Conservation (phyloP, 2,888 invertebrate species). For the Pseudococcus viburni region DNA sequence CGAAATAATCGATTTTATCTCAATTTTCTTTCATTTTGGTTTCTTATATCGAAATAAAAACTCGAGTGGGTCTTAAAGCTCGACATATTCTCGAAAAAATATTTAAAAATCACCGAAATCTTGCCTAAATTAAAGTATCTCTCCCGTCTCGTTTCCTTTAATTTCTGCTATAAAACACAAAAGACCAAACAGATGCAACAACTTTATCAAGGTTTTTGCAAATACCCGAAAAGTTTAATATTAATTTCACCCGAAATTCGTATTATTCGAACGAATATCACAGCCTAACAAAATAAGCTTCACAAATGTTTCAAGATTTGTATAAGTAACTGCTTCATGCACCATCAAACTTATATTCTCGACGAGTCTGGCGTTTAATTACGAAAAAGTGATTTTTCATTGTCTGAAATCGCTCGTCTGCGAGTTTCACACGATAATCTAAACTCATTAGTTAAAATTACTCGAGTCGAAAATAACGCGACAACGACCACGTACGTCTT, state of each 20-base stretch:
- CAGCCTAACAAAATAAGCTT: not conserved
- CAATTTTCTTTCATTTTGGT: not conserved
- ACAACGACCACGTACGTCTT: not conserved
- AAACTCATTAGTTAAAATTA: slow-evolving; percentile 12
- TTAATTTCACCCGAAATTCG: not conserved
- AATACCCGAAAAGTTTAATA: not conserved
- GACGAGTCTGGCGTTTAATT: not conserved
- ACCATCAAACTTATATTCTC: not conserved
- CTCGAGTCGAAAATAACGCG: not conserved
- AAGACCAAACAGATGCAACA: not conserved
- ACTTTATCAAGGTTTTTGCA: not conserved
- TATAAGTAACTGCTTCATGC: not conserved
- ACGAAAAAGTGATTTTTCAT: not conserved
- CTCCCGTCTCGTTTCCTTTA: too few relatives aligned
- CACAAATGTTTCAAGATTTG: not conserved
- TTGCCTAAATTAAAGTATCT: too few relatives aligned
- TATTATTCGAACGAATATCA: not conserved
- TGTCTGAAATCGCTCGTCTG: not conserved
- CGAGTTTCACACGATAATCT: not conserved
- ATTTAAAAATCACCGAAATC: too few relatives aligned
- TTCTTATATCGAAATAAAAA: too few relatives aligned
- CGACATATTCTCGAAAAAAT: too few relatives aligned
- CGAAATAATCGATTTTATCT: not conserved
- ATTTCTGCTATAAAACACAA: too few relatives aligned
- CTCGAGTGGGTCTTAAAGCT: too few relatives aligned